phyloP scores from a whole-genome alignment of 2,888 invertebrate species.

The Enchytraeus crypticus region DNA sequence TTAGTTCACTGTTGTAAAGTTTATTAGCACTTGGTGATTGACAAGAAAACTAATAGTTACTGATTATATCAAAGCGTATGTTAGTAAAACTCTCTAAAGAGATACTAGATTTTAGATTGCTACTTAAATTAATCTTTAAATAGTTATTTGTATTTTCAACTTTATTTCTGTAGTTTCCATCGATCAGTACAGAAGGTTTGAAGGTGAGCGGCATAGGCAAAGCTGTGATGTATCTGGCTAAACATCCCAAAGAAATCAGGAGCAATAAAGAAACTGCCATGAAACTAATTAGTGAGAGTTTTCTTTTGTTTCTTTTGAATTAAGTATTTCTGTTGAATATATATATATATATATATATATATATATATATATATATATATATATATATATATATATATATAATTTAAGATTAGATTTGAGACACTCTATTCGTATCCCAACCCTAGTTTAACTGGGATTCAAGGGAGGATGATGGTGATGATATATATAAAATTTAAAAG shows the following conservation, averaged over 20 bases:
- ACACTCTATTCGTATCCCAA: no score
- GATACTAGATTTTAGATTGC: background rate
- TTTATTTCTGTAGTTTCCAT: slow-evolving; percentile 62
- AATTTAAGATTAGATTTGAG: no score
- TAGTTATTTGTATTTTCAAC: background rate
- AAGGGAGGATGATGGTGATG: no score
- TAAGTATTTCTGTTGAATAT: background rate
- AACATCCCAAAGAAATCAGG: slow-evolving; percentile 94
- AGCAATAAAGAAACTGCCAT: slow-evolving; percentile 82
- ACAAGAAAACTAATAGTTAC: no score
- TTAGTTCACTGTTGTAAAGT: no score
- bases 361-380: no score
- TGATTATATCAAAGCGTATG: no score
- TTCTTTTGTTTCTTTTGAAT: background rate
- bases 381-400: no score
- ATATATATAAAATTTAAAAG: no score
- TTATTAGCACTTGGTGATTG: no score
- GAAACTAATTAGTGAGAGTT: slow-evolving; percentile 66
- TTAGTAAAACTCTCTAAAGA: background rate
- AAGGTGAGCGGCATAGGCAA: slow-evolving; percentile 96
- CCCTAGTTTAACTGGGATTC: no score
- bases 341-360: no score
- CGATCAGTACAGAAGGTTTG: slow-evolving; percentile 75
- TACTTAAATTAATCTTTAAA: background rate
- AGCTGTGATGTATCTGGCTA: slow-evolving; percentile 98